Evolutionary conservation across 23 tunicate genomes (phyloP).

Genomic region (Halocynthia aurantium): DNA sequence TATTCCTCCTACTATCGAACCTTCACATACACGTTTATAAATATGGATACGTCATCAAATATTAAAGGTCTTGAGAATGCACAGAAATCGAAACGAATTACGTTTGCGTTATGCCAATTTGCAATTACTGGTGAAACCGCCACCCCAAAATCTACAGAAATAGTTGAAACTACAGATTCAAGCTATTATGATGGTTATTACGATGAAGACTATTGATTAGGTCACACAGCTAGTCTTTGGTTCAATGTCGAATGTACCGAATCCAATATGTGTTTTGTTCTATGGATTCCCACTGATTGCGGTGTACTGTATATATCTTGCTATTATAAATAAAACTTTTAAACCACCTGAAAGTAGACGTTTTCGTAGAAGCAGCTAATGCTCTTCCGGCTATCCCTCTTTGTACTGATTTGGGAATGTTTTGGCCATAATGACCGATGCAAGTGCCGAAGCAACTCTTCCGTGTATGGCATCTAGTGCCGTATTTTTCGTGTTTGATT

Average conservation of each 20-base stretch:
- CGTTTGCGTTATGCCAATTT: neutral
- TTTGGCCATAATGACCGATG: conserved; percentile 16
- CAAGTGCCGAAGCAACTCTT: conserved; percentile 22
- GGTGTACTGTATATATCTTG: too few species aligned
- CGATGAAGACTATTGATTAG: too few species aligned
- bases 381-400: neutral
- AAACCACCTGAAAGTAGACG: too few species aligned
- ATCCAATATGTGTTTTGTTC: too few species aligned
- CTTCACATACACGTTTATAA: neutral
- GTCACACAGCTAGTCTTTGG: too few species aligned
- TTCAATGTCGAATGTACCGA: too few species aligned
- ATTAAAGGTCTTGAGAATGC: conserved; percentile 2
- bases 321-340: too few species aligned
- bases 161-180: too few species aligned
- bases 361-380: too few species aligned
- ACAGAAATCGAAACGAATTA: neutral
- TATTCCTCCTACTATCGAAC: neutral
- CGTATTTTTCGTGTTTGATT: neutral
- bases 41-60: neutral
- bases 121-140: neutral
- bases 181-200: too few species aligned
- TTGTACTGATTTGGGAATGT: conserved; percentile 4
- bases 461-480: conserved; percentile 23
- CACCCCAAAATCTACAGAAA: too few species aligned
- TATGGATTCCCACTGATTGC: too few species aligned